A percentile compares a stretch with the other conserved stretches of the same genome.
Conservation (phyloP, 2,888 invertebrate genomes). For the Dicranocentrus wangi region DNA sequence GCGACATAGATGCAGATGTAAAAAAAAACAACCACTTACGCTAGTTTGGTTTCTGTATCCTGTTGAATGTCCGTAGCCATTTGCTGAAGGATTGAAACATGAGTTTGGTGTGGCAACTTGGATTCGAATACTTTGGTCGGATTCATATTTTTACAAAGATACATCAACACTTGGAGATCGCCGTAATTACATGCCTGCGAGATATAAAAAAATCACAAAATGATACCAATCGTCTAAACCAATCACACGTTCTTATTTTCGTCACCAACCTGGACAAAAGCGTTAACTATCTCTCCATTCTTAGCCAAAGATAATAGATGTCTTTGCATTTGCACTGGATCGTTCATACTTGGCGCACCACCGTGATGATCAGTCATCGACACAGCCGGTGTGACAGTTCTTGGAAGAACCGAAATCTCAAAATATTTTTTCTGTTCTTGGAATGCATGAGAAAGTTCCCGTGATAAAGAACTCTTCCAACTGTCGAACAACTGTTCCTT, state of each 20-base stretch:
- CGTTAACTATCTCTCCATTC: conserved; percentile 86
- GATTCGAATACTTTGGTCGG: conserved; percentile 83
- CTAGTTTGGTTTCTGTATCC: conserved; percentile 87
- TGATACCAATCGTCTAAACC: not conserved
- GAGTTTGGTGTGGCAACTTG: conserved; percentile 84
- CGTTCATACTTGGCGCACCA: conserved; percentile 41
- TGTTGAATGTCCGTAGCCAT: conserved; percentile 90
- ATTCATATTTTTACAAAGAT: conserved; percentile 89
- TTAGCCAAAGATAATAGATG: conserved; percentile 82
- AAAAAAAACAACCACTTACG: conserved; percentile 77
- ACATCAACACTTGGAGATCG: conserved; percentile 89
- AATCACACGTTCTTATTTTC: not conserved
- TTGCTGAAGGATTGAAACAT: conserved; percentile 94
- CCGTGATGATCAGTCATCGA: conserved; percentile 71
- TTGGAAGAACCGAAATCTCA: conserved; percentile 80
- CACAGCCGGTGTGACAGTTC: conserved; percentile 85
- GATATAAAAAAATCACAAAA: conserved; percentile 73
- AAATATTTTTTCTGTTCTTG: conserved; percentile 79
- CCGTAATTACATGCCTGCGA: conserved; percentile 89
- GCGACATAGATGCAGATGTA: not conserved
- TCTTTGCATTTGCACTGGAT: conserved; percentile 79
- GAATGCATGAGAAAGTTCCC: conserved; percentile 77
- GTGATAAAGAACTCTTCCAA: conserved; percentile 75
- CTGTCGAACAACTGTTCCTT: conserved; percentile 74
- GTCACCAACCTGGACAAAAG: conserved; percentile 85